Evolutionary conservation across 2,113 vertebrate species (phyloP).

Genomic region (Sinosuthora webbiana): DNA sequence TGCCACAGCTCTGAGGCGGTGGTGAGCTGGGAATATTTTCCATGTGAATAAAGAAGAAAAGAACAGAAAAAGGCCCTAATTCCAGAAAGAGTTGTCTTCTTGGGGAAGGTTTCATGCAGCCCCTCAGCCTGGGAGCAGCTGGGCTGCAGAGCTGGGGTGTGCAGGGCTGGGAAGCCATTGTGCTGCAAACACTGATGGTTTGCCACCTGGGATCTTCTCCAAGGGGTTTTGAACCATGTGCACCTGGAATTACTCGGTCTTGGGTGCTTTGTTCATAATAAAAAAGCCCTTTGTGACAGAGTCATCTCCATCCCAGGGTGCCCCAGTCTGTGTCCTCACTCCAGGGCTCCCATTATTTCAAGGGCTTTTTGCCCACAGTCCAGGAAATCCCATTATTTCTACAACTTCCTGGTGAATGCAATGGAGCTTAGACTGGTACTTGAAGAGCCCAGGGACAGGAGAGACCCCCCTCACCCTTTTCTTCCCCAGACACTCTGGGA

Average conservation of each 20-base stretch:
- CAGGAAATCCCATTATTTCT: neutral
- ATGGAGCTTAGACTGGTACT: neutral
- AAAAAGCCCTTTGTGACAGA: neutral
- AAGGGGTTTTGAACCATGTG: neutral
- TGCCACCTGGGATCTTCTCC: neutral
- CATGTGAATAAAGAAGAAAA: neutral
- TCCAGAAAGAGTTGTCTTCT: neutral
- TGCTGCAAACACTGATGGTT: neutral
- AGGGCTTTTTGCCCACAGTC: neutral
- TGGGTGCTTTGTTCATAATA: neutral
- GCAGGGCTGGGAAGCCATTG: neutral
- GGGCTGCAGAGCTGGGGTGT: neutral
- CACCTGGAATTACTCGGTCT: neutral
- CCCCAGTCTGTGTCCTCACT: neutral
- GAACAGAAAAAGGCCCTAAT: neutral
- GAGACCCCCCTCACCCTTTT: neutral
- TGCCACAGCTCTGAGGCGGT: neutral
- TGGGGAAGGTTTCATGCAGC: neutral
- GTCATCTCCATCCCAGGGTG: neutral
- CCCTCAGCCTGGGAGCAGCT: neutral
- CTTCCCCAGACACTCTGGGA: neutral
- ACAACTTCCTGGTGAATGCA: neutral
- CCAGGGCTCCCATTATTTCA: neutral
- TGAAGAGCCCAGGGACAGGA: neutral
- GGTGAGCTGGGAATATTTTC: neutral